Conservation (phyloP, 2,113 vertebrate genomes). For the Coryphaenoides rupestris region DNA sequence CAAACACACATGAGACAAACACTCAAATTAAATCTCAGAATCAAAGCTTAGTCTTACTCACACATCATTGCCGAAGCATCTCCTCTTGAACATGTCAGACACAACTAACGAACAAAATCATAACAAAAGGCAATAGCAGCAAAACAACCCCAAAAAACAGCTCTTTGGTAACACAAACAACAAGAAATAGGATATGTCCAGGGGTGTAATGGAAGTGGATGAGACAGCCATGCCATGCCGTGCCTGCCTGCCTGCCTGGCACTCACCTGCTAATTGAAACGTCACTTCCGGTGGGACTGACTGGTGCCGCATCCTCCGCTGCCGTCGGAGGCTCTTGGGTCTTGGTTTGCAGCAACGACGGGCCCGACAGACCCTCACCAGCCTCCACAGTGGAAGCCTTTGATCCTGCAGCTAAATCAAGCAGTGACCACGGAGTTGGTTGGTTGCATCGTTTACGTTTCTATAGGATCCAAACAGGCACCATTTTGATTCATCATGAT, state of each 20-base stretch:
- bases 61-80: neutral
- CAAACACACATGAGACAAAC: no score
- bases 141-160: neutral
- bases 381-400: neutral
- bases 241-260: no score
- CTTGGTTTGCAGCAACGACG: slow-evolving; percentile 21
- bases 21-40: no score
- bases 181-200: neutral
- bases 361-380: neutral
- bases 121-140: neutral
- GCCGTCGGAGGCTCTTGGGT: slow-evolving; percentile 5
- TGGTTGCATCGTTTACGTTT: no score
- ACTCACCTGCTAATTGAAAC: slow-evolving; percentile 74
- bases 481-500: no score
- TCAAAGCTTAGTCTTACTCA: no score
- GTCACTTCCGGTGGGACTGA: slow-evolving; percentile 61
- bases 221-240: neutral
- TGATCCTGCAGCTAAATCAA: slow-evolving; percentile 24
- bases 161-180: neutral
- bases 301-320: slow-evolving; percentile 24
- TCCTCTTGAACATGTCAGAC: neutral
- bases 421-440: neutral
- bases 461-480: no score
- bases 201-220: neutral
- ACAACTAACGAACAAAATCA: neutral